Evolutionary conservation across 2,888 invertebrate genomes (phyloP).

Genomic region (Pyrochroa serraticornis): DNA sequence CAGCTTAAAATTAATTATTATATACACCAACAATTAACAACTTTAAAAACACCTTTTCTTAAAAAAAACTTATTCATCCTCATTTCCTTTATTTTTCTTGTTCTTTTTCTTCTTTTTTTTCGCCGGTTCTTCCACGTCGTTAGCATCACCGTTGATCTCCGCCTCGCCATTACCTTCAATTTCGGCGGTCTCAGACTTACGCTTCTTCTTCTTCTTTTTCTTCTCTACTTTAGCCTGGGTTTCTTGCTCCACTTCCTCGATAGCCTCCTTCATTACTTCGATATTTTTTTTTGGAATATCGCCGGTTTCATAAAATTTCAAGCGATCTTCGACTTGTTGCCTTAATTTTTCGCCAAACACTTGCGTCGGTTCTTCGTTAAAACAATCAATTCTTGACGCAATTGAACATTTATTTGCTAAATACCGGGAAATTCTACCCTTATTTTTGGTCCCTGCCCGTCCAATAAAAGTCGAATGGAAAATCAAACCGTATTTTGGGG

Average conservation of each 20-base stretch:
- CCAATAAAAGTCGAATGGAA: constrained; percentile 99
- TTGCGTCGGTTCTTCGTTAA: constrained; percentile 75
- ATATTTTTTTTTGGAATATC: constrained; percentile 94
- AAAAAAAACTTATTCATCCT: constrained; percentile 1
- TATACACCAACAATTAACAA: no score
- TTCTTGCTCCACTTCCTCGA: constrained; percentile 59
- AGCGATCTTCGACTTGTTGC: constrained; percentile 62
- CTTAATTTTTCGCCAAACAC: constrained; percentile 86
- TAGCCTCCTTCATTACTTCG: constrained; percentile 95
- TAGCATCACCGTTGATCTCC: constrained; percentile 29
- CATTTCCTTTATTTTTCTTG: constrained; percentile 14
- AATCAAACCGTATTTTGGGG: constrained; percentile 97
- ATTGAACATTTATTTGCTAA: constrained; percentile 99
- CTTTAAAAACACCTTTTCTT: constrained; percentile 3
- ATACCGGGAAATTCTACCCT: constrained; percentile 96
- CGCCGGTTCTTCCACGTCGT: constrained; percentile 38
- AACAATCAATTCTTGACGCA: constrained; percentile 97
- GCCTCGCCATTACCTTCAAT: constrained; percentile 51
- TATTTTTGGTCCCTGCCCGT: constrained; percentile 91
- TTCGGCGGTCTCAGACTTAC: constrained; percentile 48
- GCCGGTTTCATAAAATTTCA: constrained; percentile 76
- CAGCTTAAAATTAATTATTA: no score
- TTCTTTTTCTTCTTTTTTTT: constrained; percentile 54
- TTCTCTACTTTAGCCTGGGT: constrained; percentile 39
- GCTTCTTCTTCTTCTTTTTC: constrained; percentile 61